Conservation (phyloP, 30 jellyfish, hydroid and myxozoan species). For the Hydractinia symbiolongicarpus region DNA sequence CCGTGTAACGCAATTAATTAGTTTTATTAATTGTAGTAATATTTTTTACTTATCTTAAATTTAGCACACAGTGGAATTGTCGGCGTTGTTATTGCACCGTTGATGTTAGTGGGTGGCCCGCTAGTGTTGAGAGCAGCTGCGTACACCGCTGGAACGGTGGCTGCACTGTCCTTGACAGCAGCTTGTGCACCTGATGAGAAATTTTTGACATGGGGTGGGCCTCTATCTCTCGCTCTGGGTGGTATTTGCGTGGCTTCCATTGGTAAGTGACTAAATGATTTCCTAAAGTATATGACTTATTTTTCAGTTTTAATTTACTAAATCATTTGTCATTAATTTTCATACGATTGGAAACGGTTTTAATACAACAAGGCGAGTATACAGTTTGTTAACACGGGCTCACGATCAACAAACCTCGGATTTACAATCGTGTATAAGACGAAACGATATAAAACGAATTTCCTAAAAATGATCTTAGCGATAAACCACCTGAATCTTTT, state of each 20-base stretch:
- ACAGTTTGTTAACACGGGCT: too few species aligned
- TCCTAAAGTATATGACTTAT: too few species aligned
- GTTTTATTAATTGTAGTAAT: background rate
- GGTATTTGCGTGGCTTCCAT: constrained; percentile 82
- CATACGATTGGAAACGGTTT: too few species aligned
- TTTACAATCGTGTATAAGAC: too few species aligned
- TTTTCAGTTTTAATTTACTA: too few species aligned
- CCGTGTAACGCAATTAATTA: background rate
- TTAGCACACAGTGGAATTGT: constrained; percentile 85
- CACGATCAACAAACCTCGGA: too few species aligned
- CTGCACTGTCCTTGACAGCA: constrained; percentile 88
- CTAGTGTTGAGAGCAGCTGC: constrained; percentile 90
- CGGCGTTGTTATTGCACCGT: constrained; percentile 87
- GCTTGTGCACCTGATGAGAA: constrained; percentile 94
- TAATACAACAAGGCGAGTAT: too few species aligned
- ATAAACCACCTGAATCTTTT: too few species aligned
- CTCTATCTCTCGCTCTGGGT: constrained; percentile 77
- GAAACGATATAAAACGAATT: too few species aligned
- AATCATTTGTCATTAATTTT: too few species aligned
- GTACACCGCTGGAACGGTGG: constrained; percentile 90
- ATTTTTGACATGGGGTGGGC: constrained; percentile 96
- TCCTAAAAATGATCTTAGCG: too few species aligned
- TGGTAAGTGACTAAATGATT: constrained; percentile 41
- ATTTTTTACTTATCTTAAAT: background rate
- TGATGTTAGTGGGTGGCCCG: constrained; percentile 92